Conservation (phyloP, 2,888 invertebrate genomes). For the Podabrus alpinus region DNA sequence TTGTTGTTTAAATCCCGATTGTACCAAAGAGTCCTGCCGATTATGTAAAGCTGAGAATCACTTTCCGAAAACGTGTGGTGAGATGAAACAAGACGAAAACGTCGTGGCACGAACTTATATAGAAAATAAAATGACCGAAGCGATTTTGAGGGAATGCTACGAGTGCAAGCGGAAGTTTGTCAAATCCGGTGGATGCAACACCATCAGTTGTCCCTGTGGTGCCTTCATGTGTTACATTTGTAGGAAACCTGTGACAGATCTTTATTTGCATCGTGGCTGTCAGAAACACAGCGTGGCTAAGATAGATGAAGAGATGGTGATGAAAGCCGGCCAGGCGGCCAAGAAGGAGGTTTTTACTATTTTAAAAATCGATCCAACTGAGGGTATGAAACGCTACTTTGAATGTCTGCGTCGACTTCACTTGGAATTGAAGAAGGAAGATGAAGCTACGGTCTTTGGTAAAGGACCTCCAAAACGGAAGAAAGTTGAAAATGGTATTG, state of each 20-base stretch:
- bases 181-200: constrained; percentile 58
- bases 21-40: constrained; percentile 62
- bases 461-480: neutral
- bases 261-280: neutral
- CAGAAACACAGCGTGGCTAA: neutral
- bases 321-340: neutral
- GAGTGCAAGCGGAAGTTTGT: constrained; percentile 52
- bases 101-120: constrained; percentile 55
- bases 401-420: neutral
- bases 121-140: constrained; percentile 62
- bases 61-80: constrained; percentile 58
- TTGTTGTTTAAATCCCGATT: constrained; percentile 61
- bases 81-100: constrained; percentile 55
- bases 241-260: constrained; percentile 49
- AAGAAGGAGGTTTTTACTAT: neutral
- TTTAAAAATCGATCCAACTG: neutral
- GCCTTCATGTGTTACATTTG: constrained; percentile 58
- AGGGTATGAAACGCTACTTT: neutral
- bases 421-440: neutral
- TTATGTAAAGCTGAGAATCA: constrained; percentile 60
- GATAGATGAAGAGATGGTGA: neutral
- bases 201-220: constrained; percentile 57
- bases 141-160: constrained; percentile 48
- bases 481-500: neutral
- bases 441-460: neutral